Evolutionary conservation across 2,888 invertebrate genomes (phyloP), one percentile per base, ranked within the genome.

Genomic region (Hydrotaea cyrtoneurina): DNA sequence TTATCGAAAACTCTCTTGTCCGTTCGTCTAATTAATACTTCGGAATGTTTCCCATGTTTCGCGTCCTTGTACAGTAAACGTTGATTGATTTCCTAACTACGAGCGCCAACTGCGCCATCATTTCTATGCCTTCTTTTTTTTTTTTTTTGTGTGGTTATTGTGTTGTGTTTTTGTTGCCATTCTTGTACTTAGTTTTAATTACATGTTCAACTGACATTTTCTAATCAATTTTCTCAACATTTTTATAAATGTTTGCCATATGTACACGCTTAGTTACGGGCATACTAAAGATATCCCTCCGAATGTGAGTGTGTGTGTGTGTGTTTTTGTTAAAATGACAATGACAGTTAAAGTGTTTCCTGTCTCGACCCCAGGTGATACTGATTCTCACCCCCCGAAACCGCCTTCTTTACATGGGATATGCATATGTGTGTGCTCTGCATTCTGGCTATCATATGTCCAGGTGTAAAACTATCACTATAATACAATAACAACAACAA

Each of bases 181-280:
- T 55, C 23, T 55, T 19, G 55, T 59, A 59, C 59, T 59, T 59
- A 59, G 2, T 11, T 59, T 59, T 59, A 66, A 66, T 39, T 66
- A 66, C 66, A 66, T 66, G 43, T 66, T 66, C 43, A 17, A 21
- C 17, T 66, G 39, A 66, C 64, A 64, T 64, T 64, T 64, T 66
- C 39, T 39, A 39, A 69, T 69, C 46, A 69, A 69, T 46, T 46
- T 46, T 13, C 46, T 15, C 13, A 7, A 23, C 46, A 69, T 31
- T 46, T 43, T 19, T 46, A 39, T 66, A 66, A 66, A 66, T 17
- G 5, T 55, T 23, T 55, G 19, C 50, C n/a, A 43, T 43, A 43
- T 43, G 39, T 39, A 57, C 36, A 36, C 2, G 1, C 23, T 50
- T 1, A 55, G 3, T 31, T 31, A 31, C 31, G 31, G 31, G 26